phyloP scores from a whole-genome alignment of 2,888 invertebrate species.

The Philaethria dido region DNA sequence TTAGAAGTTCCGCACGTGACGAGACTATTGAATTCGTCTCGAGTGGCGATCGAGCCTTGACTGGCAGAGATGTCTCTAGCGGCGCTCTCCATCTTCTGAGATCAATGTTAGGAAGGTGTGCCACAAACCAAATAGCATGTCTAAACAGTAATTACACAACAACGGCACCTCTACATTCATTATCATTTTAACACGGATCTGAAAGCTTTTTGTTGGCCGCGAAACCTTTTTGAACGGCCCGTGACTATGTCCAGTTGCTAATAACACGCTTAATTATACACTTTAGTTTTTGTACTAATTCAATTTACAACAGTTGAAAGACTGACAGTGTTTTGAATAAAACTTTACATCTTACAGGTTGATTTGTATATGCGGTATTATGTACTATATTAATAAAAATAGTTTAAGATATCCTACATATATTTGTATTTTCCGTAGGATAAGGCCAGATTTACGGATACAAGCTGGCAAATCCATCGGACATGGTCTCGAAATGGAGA shows the following conservation, averaged over 20 bases:
- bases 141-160: constrained; percentile 47
- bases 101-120: constrained; percentile 44
- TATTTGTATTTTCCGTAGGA: constrained; percentile 72
- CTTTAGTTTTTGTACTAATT: constrained; percentile 52
- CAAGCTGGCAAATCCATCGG: constrained; percentile 89
- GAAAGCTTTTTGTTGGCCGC: constrained; percentile 54
- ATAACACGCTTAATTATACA: constrained; percentile 52
- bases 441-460: constrained; percentile 88
- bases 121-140: constrained; percentile 48
- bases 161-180: constrained; percentile 48
- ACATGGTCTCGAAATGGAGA: constrained; percentile 85
- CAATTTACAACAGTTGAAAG: constrained; percentile 49
- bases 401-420: background rate
- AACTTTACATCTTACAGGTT: constrained; percentile 4
- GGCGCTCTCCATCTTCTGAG: constrained; percentile 27
- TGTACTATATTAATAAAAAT: too few relatives aligned
- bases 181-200: constrained; percentile 64
- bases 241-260: constrained; percentile 49
- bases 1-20: constrained; percentile 62
- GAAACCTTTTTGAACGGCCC: constrained; percentile 51
- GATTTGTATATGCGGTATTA: background rate
- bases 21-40: constrained; percentile 49
- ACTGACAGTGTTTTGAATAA: constrained; percentile 26
- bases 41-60: constrained; percentile 26
- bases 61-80: constrained; percentile 21